These are phyloP conservation scores for Leucopsar rothschildi DNA, from an alignment of 2,113 vertebrate genomes.

Conservation along the genomic window DNA sequence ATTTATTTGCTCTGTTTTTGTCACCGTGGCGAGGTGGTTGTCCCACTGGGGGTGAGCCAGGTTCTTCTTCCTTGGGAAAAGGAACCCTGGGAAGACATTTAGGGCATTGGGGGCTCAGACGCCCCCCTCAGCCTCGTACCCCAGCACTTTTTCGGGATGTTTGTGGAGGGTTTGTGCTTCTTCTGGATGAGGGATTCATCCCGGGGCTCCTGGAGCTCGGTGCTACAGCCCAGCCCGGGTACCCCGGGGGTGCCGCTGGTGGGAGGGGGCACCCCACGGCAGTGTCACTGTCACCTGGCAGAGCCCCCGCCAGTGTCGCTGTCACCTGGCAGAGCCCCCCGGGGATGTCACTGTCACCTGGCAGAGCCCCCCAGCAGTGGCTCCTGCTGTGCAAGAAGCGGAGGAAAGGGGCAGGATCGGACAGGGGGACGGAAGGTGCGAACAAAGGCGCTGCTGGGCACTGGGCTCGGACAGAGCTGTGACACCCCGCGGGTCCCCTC, in stretches of 20 bases:
- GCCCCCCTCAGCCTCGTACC: accelerated
- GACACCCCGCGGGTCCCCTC: background rate
- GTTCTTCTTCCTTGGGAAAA: background rate
- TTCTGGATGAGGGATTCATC: background rate
- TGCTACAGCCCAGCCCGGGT: background rate
- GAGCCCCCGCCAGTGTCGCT: background rate
- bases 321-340: accelerated
- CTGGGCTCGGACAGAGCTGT: background rate
- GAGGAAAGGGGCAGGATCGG: background rate
- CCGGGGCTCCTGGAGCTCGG: background rate
- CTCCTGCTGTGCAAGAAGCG: accelerated
- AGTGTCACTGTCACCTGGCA: background rate
- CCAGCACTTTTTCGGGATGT: background rate
- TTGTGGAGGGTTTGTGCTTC: background rate
- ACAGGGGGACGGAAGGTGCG: background rate
- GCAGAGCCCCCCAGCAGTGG: background rate
- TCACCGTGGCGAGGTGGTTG: accelerated
- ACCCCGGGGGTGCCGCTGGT: accelerated
- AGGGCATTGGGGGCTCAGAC: accelerated
- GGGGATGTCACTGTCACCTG: accelerated
- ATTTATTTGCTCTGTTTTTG: background rate
- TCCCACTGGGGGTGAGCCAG: accelerated
- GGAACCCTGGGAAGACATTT: background rate
- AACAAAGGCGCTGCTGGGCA: background rate
- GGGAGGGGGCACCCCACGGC: background rate